phyloP scores from a whole-genome alignment of 2,888 invertebrate genomes.

The Drosophila cognata region DNA sequence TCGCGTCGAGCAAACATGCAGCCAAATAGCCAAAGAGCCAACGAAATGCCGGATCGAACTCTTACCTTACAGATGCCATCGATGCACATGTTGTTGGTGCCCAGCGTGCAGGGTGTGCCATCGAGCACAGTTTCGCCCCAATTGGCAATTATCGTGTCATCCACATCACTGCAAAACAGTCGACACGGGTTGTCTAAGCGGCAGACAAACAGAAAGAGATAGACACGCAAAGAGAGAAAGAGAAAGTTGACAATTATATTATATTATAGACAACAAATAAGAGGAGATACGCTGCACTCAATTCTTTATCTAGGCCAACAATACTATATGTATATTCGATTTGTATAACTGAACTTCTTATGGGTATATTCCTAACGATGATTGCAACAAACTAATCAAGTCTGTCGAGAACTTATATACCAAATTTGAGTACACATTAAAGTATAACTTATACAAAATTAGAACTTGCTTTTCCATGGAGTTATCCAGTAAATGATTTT shows the following conservation, averaged over 20 bases:
- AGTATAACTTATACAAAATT: not conserved
- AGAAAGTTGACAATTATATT: not conserved
- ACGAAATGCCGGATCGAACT: constrained; percentile 21
- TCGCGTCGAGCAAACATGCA: constrained; percentile 28
- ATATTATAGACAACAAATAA: not conserved
- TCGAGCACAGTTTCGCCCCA: constrained; percentile 91
- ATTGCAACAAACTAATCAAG: not conserved
- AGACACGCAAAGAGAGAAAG: no score
- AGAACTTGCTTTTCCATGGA: not conserved
- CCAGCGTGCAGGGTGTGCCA: constrained; percentile 93
- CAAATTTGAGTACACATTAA: not conserved
- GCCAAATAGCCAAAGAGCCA: not conserved
- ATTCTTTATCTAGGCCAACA: not conserved
- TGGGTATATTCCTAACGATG: not conserved
- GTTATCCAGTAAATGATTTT: not conserved
- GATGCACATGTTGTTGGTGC: constrained; percentile 94
- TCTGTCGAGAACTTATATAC: not conserved
- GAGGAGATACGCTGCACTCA: not conserved
- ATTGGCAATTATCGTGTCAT: constrained; percentile 90
- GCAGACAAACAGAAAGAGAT: not conserved
- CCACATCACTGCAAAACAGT: constrained; percentile 92
- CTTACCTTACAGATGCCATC: constrained; percentile 90
- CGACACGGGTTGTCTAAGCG: constrained; percentile 90
- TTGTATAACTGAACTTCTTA: no score
- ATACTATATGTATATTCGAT: no score